Base-by-base conservation (phyloP, 2,113 vertebrate species). In the Cyanoramphus novaezelandiae region DNA sequence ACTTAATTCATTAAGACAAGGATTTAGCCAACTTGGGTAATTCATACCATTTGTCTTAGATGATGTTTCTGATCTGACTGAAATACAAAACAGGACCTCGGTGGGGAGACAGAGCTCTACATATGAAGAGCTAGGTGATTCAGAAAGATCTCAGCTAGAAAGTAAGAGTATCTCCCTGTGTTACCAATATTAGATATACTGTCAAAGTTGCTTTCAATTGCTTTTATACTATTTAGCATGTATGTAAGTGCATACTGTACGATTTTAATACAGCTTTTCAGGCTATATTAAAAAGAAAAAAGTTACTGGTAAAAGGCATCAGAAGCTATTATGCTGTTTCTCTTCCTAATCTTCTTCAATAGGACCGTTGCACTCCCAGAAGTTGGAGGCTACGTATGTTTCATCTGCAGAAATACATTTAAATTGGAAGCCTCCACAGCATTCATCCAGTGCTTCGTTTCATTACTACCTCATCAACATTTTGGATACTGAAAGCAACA, bases 351-450 rank as follows among this genome's bases (percentile, higher is more conserved):
- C 35, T 92, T 95, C 71, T 82, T 68, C 90, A 65, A 46, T 47
- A 99, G 99, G 98, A 47, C 98, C 98, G 0, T 95, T 97, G 92
- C 94, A 98, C 65, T 97, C 98, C 53, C 95, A 86, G 75, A 98
- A 98, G 63, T 80, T 99, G 60, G 98, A 97, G 60, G 62, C 97
- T 71, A 95, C 74, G 0, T 33, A 59, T 17, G 68, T 98, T 86
- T 98, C 98, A 53, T 96, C 97, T 86, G 96, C 84, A 95, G 98
- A 98, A 95, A 97, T 99, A 65, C 89, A 81, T 86, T 84, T 99
- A 52, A 77, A 92, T 21, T 99, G 98, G 98, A 82, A 95, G 49
- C 77, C 97, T 92, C 97, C 97, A 53, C 94, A 94, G 27, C 47
- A 72, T 64, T 62, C 84, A 44, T 94, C 93, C 18, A 64, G 75